Evolutionary conservation across 2,797 vertebrate genomes (phyloP).

Genomic region (Syngnathus rostellatus): DNA sequence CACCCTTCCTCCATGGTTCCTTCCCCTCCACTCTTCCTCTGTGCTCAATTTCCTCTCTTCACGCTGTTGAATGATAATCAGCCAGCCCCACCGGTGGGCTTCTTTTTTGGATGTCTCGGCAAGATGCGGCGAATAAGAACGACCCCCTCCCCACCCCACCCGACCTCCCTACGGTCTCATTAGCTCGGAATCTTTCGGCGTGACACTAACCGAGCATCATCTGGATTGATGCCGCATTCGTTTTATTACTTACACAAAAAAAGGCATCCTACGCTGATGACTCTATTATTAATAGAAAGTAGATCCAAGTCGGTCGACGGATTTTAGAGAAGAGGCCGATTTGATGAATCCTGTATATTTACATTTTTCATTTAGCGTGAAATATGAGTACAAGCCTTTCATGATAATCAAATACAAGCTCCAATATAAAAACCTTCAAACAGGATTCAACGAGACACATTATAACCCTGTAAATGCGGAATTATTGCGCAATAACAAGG

Average conservation of each 20-base stretch:
- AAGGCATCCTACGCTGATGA: slow-evolving; percentile 5
- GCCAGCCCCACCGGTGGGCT: slow-evolving; percentile 26
- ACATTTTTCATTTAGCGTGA: not conserved
- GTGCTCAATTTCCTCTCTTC: slow-evolving; percentile 38
- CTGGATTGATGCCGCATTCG: slow-evolving; percentile 29
- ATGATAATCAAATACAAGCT: not conserved
- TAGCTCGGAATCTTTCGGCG: slow-evolving; percentile 9
- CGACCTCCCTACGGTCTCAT: slow-evolving; percentile 10
- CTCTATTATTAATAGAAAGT: slow-evolving; percentile 7
- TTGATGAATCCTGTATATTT: not conserved
- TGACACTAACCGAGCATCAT: slow-evolving; percentile 35
- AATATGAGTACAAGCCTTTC: not conserved
- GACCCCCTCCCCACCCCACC: not conserved
- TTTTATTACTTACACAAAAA: slow-evolving; percentile 7
- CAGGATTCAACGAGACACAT: not conserved
- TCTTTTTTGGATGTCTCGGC: not conserved
- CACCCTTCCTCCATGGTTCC: slow-evolving; percentile 57
- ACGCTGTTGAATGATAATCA: slow-evolving; percentile 62
- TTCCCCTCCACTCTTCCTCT: slow-evolving; percentile 27
- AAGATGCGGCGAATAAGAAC: slow-evolving; percentile 12
- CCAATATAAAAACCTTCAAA: not conserved
- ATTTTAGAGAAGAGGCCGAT: not conserved
- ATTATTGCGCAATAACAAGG: not conserved
- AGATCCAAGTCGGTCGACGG: not conserved
- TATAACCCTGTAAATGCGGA: not conserved